Evolutionary conservation across 2,113 vertebrate species (phyloP).

Genomic region (Dasypus novemcinctus): DNA sequence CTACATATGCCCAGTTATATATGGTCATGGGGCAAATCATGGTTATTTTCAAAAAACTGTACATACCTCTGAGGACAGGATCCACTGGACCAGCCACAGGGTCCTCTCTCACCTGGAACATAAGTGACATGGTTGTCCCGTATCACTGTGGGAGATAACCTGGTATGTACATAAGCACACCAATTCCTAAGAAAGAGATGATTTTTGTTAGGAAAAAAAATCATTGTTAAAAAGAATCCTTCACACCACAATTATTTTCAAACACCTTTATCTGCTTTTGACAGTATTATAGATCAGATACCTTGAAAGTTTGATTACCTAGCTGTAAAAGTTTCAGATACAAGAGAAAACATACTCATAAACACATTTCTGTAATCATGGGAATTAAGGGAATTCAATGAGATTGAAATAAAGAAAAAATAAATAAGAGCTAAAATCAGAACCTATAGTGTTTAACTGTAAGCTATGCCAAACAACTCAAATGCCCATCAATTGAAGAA

Average conservation of each 20-base stretch:
- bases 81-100: conserved; percentile 79
- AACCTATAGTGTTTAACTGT: background rate
- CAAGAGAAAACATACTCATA: background rate
- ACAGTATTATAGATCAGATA: background rate
- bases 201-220: conserved; percentile 10
- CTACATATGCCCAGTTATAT: background rate
- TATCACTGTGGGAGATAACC: conserved; percentile 82
- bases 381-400: background rate
- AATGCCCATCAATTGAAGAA: no score
- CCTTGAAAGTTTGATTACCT: background rate
- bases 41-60: background rate
- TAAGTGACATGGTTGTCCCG: conserved; percentile 80
- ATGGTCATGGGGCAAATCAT: background rate
- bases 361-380: background rate
- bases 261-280: background rate
- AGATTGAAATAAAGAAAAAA: background rate
- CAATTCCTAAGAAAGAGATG: conserved; percentile 83
- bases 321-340: background rate
- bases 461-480: background rate
- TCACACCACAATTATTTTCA: background rate
- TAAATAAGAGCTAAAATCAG: background rate
- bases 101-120: conserved; percentile 72
- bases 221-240: background rate
- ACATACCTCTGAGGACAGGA: conserved; percentile 83
- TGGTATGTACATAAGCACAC: conserved; percentile 88